Conservation (phyloP, 2,113 vertebrate genomes). For the Thinocorus orbignyianus region DNA sequence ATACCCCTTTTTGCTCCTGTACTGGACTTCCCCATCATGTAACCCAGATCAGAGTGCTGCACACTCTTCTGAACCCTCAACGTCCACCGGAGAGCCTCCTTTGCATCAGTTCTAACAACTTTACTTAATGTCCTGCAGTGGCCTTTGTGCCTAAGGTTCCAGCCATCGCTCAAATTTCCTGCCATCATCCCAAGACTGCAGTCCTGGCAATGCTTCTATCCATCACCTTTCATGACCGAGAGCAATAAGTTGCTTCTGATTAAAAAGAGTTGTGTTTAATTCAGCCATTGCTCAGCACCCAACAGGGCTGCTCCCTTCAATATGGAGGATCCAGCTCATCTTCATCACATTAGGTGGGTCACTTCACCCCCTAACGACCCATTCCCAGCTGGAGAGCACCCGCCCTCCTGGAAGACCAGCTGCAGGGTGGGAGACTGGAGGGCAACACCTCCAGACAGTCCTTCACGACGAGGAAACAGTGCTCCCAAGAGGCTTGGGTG, state of each 20-base stretch:
- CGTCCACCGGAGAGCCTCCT: neutral
- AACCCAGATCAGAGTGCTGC: neutral
- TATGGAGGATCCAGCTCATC: neutral
- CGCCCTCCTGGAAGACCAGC: neutral
- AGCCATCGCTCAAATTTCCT: neutral
- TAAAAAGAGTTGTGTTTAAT: neutral
- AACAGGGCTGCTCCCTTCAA: neutral
- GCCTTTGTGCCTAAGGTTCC: neutral
- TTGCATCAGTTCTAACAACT: neutral
- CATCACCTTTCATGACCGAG: neutral
- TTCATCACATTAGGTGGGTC: neutral
- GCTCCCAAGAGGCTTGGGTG: conserved; percentile 22
- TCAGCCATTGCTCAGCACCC: neutral
- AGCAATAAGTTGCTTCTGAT: neutral
- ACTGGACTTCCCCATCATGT: neutral
- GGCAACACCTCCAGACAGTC: neutral
- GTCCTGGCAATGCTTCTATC: neutral
- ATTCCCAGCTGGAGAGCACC: neutral
- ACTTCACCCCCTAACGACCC: neutral
- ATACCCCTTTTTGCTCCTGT: neutral
- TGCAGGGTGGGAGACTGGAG: neutral
- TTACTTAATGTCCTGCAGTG: neutral
- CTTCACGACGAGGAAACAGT: conserved; percentile 8
- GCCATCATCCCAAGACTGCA: neutral
- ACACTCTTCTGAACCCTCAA: neutral